Evolutionary conservation across 2,797 vertebrate genomes (phyloP).

Genomic region (Euthynnus affinis): DNA sequence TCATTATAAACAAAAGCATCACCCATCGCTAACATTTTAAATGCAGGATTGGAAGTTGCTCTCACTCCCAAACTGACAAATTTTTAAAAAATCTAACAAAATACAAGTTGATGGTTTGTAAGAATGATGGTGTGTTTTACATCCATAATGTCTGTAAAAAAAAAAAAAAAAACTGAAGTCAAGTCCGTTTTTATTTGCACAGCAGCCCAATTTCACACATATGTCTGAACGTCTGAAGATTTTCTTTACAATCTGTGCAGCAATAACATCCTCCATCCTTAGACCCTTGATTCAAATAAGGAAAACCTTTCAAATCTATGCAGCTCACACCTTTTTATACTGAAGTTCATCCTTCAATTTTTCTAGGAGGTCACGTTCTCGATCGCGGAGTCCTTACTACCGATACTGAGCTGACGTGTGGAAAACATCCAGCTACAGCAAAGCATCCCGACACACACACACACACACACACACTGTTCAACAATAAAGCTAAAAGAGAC

Average conservation of each 20-base stretch:
- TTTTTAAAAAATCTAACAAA: no score
- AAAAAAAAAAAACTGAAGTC: no score
- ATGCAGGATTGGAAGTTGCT: background rate
- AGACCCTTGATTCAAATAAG: background rate
- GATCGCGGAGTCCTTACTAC: conserved; percentile 89
- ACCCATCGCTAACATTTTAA: no score
- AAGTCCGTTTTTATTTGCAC: no score
- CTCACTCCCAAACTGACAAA: background rate
- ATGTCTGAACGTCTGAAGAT: no score
- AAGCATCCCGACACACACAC: background rate
- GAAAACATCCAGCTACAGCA: conserved; percentile 10
- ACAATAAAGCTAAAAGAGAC: conserved; percentile 15
- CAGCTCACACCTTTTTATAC: background rate
- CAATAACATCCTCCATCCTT: background rate
- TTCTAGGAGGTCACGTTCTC: conserved; percentile 86
- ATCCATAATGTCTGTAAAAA: no score
- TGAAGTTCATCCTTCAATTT: background rate
- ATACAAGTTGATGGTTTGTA: background rate
- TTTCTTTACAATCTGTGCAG: no score
- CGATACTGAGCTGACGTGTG: conserved; percentile 79
- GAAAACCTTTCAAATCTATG: background rate
- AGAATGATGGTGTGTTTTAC: background rate
- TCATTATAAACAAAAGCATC: background rate
- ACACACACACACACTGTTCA: background rate
- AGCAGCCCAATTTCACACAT: no score